Conservation (phyloP, 2,797 vertebrate genomes). For the Spinus pinus region DNA sequence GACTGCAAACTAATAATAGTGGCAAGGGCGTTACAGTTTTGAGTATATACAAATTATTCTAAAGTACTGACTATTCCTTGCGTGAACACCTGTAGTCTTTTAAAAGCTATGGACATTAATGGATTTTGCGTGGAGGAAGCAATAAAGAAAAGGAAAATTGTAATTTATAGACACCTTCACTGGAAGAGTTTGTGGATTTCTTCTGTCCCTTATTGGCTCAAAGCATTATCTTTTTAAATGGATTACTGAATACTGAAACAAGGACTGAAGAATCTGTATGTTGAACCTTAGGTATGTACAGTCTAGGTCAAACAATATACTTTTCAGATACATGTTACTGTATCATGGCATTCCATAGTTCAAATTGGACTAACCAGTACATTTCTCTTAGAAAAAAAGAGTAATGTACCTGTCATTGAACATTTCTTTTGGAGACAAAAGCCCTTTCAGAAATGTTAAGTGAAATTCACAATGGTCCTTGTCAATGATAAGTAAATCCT, state of each 20-base stretch:
- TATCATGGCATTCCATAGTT: neutral
- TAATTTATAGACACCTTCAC: neutral
- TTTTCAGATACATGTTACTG: neutral
- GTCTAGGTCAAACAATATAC: neutral
- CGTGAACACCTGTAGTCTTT: neutral
- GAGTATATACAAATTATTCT: neutral
- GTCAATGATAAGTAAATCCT: neutral
- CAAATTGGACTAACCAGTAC: neutral
- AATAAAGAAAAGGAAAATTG: neutral
- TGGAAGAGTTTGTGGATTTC: neutral
- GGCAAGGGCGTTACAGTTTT: neutral
- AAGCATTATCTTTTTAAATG: neutral
- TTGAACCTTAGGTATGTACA: neutral
- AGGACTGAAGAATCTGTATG: neutral
- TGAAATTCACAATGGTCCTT: neutral
- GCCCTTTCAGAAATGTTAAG: neutral
- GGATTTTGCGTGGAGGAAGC: neutral
- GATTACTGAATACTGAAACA: neutral
- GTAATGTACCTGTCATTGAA: neutral
- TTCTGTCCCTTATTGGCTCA: neutral
- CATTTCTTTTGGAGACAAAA: neutral
- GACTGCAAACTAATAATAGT: neutral
- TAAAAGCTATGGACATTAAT: neutral
- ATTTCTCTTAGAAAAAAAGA: neutral
- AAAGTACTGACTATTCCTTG: neutral